These are phyloP conservation scores for Tineola bisselliella DNA, from an alignment of 2,888 invertebrate species.

Conservation along the genomic window DNA sequence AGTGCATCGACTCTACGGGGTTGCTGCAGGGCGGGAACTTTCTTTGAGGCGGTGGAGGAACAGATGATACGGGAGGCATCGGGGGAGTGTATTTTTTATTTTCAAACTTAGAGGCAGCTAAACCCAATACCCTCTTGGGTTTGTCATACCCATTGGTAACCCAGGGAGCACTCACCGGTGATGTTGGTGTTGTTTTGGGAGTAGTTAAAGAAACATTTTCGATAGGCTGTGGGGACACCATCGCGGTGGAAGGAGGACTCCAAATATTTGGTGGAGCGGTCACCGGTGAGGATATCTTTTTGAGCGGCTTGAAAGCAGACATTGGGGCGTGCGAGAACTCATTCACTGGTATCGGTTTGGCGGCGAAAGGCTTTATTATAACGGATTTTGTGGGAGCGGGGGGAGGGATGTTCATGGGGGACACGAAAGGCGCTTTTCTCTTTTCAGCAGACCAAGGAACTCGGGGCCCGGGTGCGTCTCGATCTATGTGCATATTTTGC, in stretches of 20 bases:
- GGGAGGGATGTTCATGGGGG: conserved; percentile 23
- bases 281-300: conserved; percentile 47
- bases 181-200: conserved; percentile 24
- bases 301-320: conserved; percentile 77
- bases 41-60: conserved; percentile 18
- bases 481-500: conserved; percentile 29
- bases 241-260: conserved; percentile 49
- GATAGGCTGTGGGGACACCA: conserved; percentile 29
- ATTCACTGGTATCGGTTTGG: conserved; percentile 72
- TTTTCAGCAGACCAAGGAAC: conserved; percentile 52
- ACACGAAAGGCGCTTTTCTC: conserved; percentile 40
- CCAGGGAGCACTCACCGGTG: conserved; percentile 47
- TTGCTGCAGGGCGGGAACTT: conserved; percentile 19
- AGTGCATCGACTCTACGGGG: conserved; percentile 13
- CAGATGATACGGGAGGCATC: background rate
- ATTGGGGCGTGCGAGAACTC: conserved; percentile 81
- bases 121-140: conserved; percentile 59
- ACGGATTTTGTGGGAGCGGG: conserved; percentile 34
- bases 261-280: conserved; percentile 43
- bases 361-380: conserved; percentile 52
- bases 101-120: conserved; percentile 68
- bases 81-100: conserved; percentile 15
- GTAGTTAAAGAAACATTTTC: conserved; percentile 20
- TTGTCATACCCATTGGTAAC: conserved; percentile 38
- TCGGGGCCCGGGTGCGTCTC: conserved; percentile 40